phyloP scores from a whole-genome alignment of 2,797 vertebrate species.

The Tauraco hartlaubi region DNA sequence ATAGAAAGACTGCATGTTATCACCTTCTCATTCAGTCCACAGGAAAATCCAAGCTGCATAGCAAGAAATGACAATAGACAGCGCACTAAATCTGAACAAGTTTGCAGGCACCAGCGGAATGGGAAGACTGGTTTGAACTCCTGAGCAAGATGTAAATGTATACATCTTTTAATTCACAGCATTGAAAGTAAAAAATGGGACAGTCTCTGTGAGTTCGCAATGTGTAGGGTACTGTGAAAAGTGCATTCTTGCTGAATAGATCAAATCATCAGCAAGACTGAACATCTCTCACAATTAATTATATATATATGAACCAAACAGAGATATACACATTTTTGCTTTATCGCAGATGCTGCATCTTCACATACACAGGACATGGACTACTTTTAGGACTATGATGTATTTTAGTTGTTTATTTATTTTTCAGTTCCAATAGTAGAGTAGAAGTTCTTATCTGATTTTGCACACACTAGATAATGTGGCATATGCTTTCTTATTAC shows the following conservation, averaged over 20 bases:
- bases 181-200: neutral
- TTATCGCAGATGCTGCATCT: neutral
- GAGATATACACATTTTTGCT: neutral
- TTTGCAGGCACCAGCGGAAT: neutral
- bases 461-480: conserved; percentile 35
- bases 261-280: conserved; percentile 31
- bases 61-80: neutral
- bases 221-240: neutral
- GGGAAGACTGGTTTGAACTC: neutral
- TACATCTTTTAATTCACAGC: neutral
- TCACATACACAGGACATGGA: neutral
- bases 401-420: neutral
- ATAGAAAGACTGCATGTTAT: neutral
- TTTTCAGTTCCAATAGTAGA: neutral
- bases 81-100: neutral
- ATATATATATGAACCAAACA: neutral
- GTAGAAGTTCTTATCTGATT: conserved; percentile 39
- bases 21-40: conserved; percentile 10
- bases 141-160: neutral
- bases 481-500: conserved; percentile 29
- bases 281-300: neutral
- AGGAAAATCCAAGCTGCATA: neutral
- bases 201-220: neutral
- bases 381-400: neutral
- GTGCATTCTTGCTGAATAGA: conserved; percentile 5